Evolutionary conservation across 2,888 invertebrate genomes (phyloP), one percentile per base, ranked within the genome.

Genomic region (Nomada ruficornis): DNA sequence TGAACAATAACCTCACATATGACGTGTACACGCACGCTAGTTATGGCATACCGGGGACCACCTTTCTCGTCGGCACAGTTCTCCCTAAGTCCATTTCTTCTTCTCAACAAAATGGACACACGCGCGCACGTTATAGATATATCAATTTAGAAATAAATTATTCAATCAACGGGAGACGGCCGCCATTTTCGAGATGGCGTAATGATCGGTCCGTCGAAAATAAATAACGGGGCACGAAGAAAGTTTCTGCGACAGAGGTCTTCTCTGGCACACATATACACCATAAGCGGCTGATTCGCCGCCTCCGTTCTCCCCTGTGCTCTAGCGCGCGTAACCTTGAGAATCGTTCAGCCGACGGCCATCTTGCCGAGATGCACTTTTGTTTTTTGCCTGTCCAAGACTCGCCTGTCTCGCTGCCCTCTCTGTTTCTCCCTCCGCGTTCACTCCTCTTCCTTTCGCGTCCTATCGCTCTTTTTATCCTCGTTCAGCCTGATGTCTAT

Each of bases 331-430:
- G 90, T 91, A 92, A 93, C 93, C 93, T 93, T 93, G 93, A 92
- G 91, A 91, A 89, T 91, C 90, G 90, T 90, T 92, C 89, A 90
- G 86, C 86, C 90, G 90, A 88, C 92, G 91, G 93, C 93, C 92
- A 93, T 93, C 91, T 93, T 93, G 92, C 81, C 89, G 90, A 91
- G 91, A 93, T 93, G 92, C 93, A 93, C 92, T 93, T 92, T 93
- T 92, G 87, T 92, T 91, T 92, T 91, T 92, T 91, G 88, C 88
- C 67, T 85, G 88, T 83, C 88, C 90, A 87, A 89, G 90, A 89
- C 88, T 90, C 88, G 87, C 84, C 80, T 65, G 80, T 88, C 86
- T 86, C 88, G 77, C 77, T 76, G 72, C 70, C 71, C 72, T 85
- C 82, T 86, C 79, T 77, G 79, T 78, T 77, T 71, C 73, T 73